These are phyloP conservation scores for Xerus rutilus DNA, from an alignment of 2,797 vertebrate genomes.

Conservation along the genomic window DNA sequence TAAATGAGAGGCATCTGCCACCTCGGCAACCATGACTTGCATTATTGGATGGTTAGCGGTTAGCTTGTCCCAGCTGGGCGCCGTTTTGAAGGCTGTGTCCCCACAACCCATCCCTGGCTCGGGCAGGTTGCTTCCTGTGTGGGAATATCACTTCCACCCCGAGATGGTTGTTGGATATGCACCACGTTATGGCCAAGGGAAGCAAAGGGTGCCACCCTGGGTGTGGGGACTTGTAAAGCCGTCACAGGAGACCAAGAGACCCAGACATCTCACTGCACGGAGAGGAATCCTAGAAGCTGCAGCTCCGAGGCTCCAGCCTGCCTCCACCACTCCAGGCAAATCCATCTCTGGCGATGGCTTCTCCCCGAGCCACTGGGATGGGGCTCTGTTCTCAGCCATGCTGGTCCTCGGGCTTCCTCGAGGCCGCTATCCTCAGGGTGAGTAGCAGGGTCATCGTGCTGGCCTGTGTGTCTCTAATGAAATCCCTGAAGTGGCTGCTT, in stretches of 20 bases:
- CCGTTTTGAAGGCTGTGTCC: fast-evolving
- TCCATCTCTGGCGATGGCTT: too few relatives aligned
- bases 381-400: background rate
- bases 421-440: fast-evolving
- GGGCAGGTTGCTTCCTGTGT: fast-evolving
- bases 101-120: fast-evolving
- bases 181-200: fast-evolving
- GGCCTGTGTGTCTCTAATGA: background rate
- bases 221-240: background rate
- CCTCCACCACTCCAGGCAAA: too few relatives aligned
- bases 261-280: background rate
- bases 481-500: background rate
- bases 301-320: too few relatives aligned
- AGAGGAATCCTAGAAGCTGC: background rate
- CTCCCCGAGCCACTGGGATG: too few relatives aligned
- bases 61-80: fast-evolving
- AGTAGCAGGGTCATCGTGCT: fast-evolving
- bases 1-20: too few relatives aligned
- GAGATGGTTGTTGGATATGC: fast-evolving
- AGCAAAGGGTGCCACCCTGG: fast-evolving
- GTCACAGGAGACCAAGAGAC: too few relatives aligned
- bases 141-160: fast-evolving
- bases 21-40: fast-evolving
- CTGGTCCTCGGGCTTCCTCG: fast-evolving
- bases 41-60: background rate